phyloP scores from a whole-genome alignment of 2,888 invertebrate species.

The Graphium colonna region DNA sequence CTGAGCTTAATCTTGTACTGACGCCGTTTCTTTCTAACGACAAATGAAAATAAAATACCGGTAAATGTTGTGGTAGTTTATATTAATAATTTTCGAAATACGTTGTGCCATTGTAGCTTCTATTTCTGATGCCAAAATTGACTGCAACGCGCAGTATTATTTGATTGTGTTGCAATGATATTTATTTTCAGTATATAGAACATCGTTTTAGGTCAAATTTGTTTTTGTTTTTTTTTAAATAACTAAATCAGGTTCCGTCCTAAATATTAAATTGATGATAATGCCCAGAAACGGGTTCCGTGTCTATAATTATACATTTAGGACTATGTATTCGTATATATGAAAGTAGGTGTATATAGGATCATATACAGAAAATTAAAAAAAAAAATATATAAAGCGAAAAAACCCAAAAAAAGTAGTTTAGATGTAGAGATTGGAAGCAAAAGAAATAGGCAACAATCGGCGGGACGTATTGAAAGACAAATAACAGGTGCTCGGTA shows the following conservation, averaged over 20 bases:
- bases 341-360: too few relatives aligned
- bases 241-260: slow-evolving; percentile 34
- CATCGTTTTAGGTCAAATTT: slow-evolving; percentile 5
- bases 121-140: slow-evolving; percentile 11
- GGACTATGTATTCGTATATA: too few relatives aligned
- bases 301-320: background rate
- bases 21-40: background rate
- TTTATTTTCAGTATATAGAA: background rate
- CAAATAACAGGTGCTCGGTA: background rate
- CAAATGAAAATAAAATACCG: background rate
- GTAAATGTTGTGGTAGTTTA: slow-evolving; percentile 9
- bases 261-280: slow-evolving; percentile 24
- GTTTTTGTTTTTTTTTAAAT: slow-evolving; percentile 12
- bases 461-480: background rate
- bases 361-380: background rate
- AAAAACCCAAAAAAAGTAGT: slow-evolving; percentile 14
- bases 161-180: slow-evolving; percentile 7
- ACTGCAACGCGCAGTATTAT: slow-evolving; percentile 9
- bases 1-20: slow-evolving; percentile 1
- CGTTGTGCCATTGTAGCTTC: slow-evolving; percentile 15
- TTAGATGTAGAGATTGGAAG: background rate
- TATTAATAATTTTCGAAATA: background rate
- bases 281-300: background rate
- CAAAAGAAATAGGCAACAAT: background rate
- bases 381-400: slow-evolving; percentile 5